Evolutionary conservation across 2,888 invertebrate genomes (phyloP), one percentile per base, ranked within the genome.

Genomic region (Hydriomena furcata): DNA sequence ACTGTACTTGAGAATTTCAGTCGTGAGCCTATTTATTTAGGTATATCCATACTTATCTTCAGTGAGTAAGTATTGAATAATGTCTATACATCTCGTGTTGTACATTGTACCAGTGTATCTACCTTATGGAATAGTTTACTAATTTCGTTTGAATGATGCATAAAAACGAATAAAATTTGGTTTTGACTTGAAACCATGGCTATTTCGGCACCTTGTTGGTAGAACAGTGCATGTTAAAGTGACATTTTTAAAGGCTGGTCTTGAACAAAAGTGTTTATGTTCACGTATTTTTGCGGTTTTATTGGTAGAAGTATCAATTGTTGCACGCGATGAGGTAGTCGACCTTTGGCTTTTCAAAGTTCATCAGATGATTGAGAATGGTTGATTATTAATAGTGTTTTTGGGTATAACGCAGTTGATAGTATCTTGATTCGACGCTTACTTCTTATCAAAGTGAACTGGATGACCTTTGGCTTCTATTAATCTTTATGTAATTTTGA

Each of bases 211-310:
- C 67, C 61, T 66, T 37, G 55, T 71, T 60, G 62, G 61, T 58
- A 47, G 60, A 58, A 27, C 40, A 65, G 53, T 72, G 70, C 73
- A 71, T 73, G 73, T 62, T 64, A 53, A 52, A 38, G 52, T 45
- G 65, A 60, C 66, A 66, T 73, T 72, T 54, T 58, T 51, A 54
- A 27, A 54, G 59, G n/a, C 37, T 27, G 59, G 56, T 60, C 58
- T 64, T 60, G 58, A 64, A 62, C 54, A 53, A 55, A 59, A 52
- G 50, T 56, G 52, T 46, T 41, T 53, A 45, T 53, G 58, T 60
- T 55, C 52, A 54, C 56, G 59, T 55, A 48, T 54, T 61, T 35
- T 28, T 7, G 55, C 40, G 36, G 43, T 37, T 57, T 52, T 52
- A 42, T 52, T 46, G 43, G 42, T 32, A 6, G 8, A 11, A 41